Evolutionary conservation across 92 coral and sea anemone genomes (phyloP).

Genomic region (Epizoanthus ramosus): DNA sequence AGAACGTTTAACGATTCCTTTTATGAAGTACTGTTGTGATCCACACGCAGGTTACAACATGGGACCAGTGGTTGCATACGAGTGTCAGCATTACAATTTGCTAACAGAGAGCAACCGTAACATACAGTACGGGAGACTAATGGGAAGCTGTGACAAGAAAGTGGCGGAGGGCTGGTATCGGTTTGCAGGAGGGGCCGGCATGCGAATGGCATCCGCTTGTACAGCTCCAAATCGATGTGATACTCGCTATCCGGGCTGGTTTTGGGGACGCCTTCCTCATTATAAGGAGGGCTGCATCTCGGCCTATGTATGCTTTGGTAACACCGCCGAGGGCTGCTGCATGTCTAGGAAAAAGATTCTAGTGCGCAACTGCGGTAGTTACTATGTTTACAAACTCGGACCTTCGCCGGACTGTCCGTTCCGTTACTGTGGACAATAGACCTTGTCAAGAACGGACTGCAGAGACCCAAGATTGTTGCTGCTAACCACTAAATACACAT

Average conservation of each 20-base stretch:
- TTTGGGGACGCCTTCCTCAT: slow-evolving; percentile 80
- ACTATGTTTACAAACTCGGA: slow-evolving; percentile 76
- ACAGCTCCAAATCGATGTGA: slow-evolving; percentile 64
- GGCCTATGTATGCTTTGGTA: slow-evolving; percentile 82
- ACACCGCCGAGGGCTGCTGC: slow-evolving; percentile 65
- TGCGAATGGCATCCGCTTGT: slow-evolving; percentile 74
- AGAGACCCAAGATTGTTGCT: no score
- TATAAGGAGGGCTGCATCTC: slow-evolving; percentile 73
- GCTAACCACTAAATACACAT: no score
- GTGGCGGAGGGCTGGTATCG: slow-evolving; percentile 94
- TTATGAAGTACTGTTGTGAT: not conserved
- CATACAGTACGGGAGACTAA: slow-evolving; percentile 33
- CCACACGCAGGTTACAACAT: slow-evolving; percentile 66
- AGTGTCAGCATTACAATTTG: slow-evolving; percentile 87
- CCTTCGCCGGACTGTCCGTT: slow-evolving; percentile 70
- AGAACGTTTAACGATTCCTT: no score
- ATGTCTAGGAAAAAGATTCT: slow-evolving; percentile 54
- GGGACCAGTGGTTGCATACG: slow-evolving; percentile 79
- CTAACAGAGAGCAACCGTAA: slow-evolving; percentile 72
- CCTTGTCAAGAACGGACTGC: no score
- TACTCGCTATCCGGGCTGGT: slow-evolving; percentile 85
- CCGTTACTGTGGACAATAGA: slow-evolving; percentile 68
- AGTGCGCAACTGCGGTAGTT: slow-evolving; percentile 83
- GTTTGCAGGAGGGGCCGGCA: slow-evolving; percentile 77
- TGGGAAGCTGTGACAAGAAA: slow-evolving; percentile 79